Evolutionary conservation across 1,140 invertebrate genomes (phyloP), one percentile per base, ranked within the genome.

Genomic region (Samia ricini): DNA sequence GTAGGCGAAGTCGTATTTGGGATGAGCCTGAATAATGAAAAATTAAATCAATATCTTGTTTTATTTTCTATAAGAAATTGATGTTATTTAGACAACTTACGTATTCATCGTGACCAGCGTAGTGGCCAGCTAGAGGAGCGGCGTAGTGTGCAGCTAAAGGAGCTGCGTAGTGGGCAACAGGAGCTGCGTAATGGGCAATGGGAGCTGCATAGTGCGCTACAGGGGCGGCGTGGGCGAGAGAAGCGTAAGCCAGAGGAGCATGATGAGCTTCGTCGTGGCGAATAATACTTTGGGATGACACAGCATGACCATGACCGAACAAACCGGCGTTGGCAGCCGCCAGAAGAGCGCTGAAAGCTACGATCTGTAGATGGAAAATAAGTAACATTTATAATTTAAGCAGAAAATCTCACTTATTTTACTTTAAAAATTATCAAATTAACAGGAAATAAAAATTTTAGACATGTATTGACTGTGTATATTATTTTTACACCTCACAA

Each of bases 1-100:
- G 79, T 93, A 93, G 0, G 84, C 78, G 74, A 85, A 92, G 73
- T 85, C 88, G 82, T 92, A 92, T 76, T 83, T 81, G 18, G 82
- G 82, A 63, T 86, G 74, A 65, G 76, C 77, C 81, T 85, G 59
- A 12, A 68, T 7, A 56, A 2, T 7, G 6, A 61, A 8, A 12
- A 36, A 42, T 42, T 23, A 12, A 56, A 49, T 1, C 29, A n/a
- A 1, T 18, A 56, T 56, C 29, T n/a, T 42, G 10, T 15, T 42
- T 24, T 8, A n/a, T 29, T 29, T 29, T n/a, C n/a, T 20, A 57
- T 36, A 36, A 18, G 19, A 36, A 19, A 2, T 24, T 8, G 0
- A 33, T 52, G 22, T 0, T 4, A 20, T 55, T n/a, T 36, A 8
- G 7, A 19, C 20, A 5, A 55, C 57, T 24, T 60, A 64, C 62